A percentile compares a stretch with the other conserved stretches of the same genome.
phyloP scores from a whole-genome alignment of 2,888 invertebrate genomes.

The Eupithecia exiguata region DNA sequence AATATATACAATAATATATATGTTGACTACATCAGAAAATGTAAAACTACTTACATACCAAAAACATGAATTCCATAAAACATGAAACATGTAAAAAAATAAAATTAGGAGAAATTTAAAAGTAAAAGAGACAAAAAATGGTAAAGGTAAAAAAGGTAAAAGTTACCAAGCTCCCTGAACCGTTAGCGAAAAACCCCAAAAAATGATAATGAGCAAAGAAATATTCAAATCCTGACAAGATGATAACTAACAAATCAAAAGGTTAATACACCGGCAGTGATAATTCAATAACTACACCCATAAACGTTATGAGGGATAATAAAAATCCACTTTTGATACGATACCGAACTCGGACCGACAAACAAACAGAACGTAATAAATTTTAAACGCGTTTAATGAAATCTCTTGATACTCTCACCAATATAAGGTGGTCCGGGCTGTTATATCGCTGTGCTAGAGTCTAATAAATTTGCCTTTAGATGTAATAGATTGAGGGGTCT shows the following conservation, averaged over 20 bases:
- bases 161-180: not conserved
- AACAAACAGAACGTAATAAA: slow-evolving; percentile 72
- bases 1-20: no score
- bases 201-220: not conserved
- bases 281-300: slow-evolving; percentile 64
- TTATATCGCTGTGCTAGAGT: slow-evolving; percentile 19
- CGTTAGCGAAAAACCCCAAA: not conserved
- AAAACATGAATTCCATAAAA: no score
- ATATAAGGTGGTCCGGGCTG: slow-evolving; percentile 47
- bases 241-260: slow-evolving; percentile 38
- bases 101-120: no score
- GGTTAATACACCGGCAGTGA: slow-evolving; percentile 47
- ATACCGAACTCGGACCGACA: slow-evolving; percentile 71
- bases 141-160: no score
- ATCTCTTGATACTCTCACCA: slow-evolving; percentile 59
- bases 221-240: slow-evolving; percentile 1
- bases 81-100: no score
- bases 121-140: no score
- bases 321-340: slow-evolving; percentile 72
- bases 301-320: slow-evolving; percentile 71
- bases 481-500: slow-evolving; percentile 46
- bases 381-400: slow-evolving; percentile 78
- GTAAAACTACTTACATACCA: no score
- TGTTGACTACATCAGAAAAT: no score
- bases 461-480: slow-evolving; percentile 17